Evolutionary conservation across 2,888 invertebrate species (phyloP), one percentile per base, ranked within the genome.

Genomic region (Spialia ferax): DNA sequence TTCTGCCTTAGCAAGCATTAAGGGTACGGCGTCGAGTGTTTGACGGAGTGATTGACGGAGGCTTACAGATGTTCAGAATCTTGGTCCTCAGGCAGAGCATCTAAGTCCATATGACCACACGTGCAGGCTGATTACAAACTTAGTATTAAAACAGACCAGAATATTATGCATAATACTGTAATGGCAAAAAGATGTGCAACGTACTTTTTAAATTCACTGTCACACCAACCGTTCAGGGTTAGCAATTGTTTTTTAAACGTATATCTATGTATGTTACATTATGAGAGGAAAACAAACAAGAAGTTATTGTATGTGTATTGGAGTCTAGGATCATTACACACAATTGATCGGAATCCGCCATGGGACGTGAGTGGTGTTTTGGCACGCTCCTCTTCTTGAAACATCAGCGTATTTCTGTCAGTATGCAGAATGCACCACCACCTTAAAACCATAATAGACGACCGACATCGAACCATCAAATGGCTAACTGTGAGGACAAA

Each of bases 401-500:
- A 15, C 23, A 90, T 89, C 89, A 86, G 80, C 87, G 87, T 91
- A 87, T 86, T 85, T 84, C 81, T 79, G 79, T 81, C 56, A 29
- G 48, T 32, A 63, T 63, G 45, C 56, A 56, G 54, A 26, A 26
- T 32, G 32, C 7, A 10, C 10, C 10, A 10, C 32, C 32, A 32
- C 32, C 32, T 10, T n/a, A n/a, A n/a, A n/a, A n/a, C n/a, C n/a
- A n/a, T n/a, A n/a, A n/a, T n/a, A n/a, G n/a, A n/a, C n/a, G n/a
- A n/a, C n/a, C n/a, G n/a, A n/a, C n/a, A n/a, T n/a, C n/a, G n/a
- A n/a, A n/a, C n/a, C n/a, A n/a, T n/a, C n/a, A n/a, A n/a, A n/a
- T n/a, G 26, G 15, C n/a, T 15, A 48, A 32, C 56, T 64, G 56
- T 48, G 32, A 56, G 48, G 48, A 48, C 26, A 20, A 15, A 63